A percentile compares a stretch with the other conserved stretches of the same genome.
These are phyloP conservation scores for Rotaria socialis DNA, from an alignment of 2,888 invertebrate genomes.

Conservation along the genomic window DNA sequence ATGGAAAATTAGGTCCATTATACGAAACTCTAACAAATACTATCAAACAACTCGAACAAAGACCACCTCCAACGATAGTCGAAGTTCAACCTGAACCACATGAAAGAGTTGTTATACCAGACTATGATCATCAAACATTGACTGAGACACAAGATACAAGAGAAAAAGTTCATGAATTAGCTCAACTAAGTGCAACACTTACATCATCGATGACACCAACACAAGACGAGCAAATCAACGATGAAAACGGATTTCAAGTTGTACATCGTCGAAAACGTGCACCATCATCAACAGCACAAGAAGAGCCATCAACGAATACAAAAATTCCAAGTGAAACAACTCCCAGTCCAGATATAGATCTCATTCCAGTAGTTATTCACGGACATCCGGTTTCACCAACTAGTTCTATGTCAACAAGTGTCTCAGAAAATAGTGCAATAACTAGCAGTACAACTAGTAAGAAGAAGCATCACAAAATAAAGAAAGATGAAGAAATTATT, in stretches of 20 bases:
- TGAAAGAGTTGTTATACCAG: not conserved
- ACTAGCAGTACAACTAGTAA: not conserved
- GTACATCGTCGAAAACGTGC: not conserved
- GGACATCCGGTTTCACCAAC: not conserved
- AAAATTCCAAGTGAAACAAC: not conserved
- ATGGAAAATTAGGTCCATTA: not conserved
- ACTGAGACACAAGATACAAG: not conserved
- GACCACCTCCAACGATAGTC: not conserved
- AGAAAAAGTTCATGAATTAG: conserved; percentile 8
- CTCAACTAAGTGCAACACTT: not conserved
- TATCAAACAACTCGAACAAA: not conserved
- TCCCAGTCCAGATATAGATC: not conserved
- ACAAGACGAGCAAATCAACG: not conserved
- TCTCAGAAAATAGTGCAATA: not conserved
- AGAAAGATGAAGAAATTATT: not conserved
- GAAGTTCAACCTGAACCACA: not conserved
- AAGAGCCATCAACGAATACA: not conserved
- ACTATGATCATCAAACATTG: not conserved
- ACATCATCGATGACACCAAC: not conserved
- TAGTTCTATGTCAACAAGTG: not conserved
- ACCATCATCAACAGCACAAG: not conserved
- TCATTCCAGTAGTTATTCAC: not conserved
- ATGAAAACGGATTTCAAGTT: not conserved
- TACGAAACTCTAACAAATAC: not conserved
- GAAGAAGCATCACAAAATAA: not conserved